Conservation (phyloP, 2,113 vertebrate genomes). For the Neogobius melanostomus region DNA sequence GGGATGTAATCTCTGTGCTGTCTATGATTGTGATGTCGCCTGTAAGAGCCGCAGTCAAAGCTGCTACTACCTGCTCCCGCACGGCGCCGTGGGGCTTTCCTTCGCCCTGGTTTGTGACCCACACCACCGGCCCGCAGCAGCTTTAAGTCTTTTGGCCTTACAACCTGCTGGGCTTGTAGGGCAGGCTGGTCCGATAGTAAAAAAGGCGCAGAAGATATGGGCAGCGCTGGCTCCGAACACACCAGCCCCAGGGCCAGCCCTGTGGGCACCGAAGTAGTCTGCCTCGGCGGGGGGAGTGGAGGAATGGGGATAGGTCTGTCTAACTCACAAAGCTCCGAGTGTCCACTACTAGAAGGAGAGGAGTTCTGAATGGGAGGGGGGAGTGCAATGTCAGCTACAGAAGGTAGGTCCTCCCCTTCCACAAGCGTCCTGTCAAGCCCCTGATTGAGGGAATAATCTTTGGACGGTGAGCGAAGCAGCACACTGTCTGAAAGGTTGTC, state of each 20-base stretch:
- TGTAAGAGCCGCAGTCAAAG: constrained; percentile 80
- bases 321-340: constrained; percentile 72
- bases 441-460: constrained; percentile 74
- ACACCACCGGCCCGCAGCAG: constrained; percentile 74
- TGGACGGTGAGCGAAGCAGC: constrained; percentile 77
- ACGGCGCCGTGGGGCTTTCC: constrained; percentile 78
- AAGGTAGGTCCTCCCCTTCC: constrained; percentile 74
- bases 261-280: constrained; percentile 75
- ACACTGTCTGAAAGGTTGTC: constrained; percentile 84
- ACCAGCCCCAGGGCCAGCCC: constrained; percentile 76
- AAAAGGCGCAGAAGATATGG: constrained; percentile 74
- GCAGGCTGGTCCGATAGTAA: constrained; percentile 71
- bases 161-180: constrained; percentile 79
- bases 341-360: constrained; percentile 78
- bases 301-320: constrained; percentile 62
- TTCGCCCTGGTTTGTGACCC: constrained; percentile 74
- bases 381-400: constrained; percentile 59
- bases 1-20: constrained; percentile 81
- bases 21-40: constrained; percentile 75
- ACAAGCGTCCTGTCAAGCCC: constrained; percentile 80
- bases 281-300: constrained; percentile 78
- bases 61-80: constrained; percentile 78
- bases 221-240: constrained; percentile 75
- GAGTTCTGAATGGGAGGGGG: constrained; percentile 70
- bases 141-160: constrained; percentile 87